Base-by-base conservation (phyloP, 2,888 invertebrate species). In the Bellardia bayeri region DNA sequence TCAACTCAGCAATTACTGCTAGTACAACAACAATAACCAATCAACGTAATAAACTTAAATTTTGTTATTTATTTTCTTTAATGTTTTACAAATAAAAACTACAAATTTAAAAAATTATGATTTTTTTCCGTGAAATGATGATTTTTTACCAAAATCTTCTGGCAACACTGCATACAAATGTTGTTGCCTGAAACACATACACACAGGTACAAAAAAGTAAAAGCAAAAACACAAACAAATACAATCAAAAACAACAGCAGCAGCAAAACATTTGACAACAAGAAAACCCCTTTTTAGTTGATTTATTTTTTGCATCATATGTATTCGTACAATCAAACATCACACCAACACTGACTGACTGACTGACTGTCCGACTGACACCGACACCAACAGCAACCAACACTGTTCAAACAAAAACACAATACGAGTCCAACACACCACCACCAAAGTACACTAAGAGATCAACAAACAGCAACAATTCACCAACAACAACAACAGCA, bases 401-500 rank as follows among this genome's bases (percentile, higher is more conserved):
- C 64, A 79, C 66, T 61, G 40, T 74, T 66, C 30, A n/a, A 51
- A 80, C 61, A 80, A 58, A 56, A 72, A 30, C 49, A 45, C 45
- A 72, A 58, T 42, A 78, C n/a, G 9, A 74, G 23, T 40, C 58
- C 78, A 72, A 71, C 64, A 72, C 56, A 33, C 14, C 56, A 56
- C 61, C 33, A 61, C 7, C 63, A 64, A 69, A 37, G 37, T 37
- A 56, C 64, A 83, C n/a, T 23, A 23, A 23, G 7, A 81, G 14
- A 58, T 45, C 58, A 76, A 68, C 51, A 58, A 69, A 33, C 61
- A 76, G 3, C 61, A 49, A 68, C 30, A 51, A 49, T 45, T 45
- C 51, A 61, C 7, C 75, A 68, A 75, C 68, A 69, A 72, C 74
- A 80, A 80, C 80, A 85, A 81, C 80, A 81, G 75, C 80, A 81